phyloP scores from a whole-genome alignment of 2,113 vertebrate species.

The Actinemys pallida region DNA sequence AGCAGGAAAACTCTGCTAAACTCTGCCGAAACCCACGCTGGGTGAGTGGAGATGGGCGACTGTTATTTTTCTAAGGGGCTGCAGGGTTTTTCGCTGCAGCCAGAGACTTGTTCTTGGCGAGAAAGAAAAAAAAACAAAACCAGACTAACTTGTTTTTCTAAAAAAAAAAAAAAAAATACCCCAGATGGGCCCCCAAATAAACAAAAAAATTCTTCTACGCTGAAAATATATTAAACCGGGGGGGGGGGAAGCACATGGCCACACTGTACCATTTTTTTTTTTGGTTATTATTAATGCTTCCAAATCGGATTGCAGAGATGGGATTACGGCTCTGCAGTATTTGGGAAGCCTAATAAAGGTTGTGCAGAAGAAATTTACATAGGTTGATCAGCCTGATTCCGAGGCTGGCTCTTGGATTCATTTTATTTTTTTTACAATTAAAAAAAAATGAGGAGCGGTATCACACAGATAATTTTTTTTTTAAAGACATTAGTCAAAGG shows the following conservation, averaged over 20 bases:
- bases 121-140: neutral
- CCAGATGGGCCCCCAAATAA: neutral
- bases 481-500: neutral
- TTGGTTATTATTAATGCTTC: neutral
- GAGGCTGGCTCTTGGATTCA: neutral
- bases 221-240: neutral
- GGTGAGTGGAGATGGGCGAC: no score
- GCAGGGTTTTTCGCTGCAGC: neutral
- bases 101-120: neutral
- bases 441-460: slow-evolving; percentile 6
- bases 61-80: neutral
- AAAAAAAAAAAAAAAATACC: neutral
- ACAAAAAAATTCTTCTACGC: no score
- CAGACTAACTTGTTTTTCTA: neutral
- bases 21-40: neutral
- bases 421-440: slow-evolving; percentile 43
- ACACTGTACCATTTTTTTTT: neutral
- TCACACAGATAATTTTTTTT: neutral
- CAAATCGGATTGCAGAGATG: slow-evolving; percentile 62
- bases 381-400: slow-evolving; percentile 38
- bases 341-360: slow-evolving; percentile 76
- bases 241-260: neutral
- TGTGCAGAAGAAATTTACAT: slow-evolving; percentile 68
- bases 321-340: slow-evolving; percentile 74
- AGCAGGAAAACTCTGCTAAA: neutral